Evolutionary conservation across 2,888 invertebrate species (phyloP), one percentile per base, ranked within the genome.

Genomic region (Stenolophus ochropezus): DNA sequence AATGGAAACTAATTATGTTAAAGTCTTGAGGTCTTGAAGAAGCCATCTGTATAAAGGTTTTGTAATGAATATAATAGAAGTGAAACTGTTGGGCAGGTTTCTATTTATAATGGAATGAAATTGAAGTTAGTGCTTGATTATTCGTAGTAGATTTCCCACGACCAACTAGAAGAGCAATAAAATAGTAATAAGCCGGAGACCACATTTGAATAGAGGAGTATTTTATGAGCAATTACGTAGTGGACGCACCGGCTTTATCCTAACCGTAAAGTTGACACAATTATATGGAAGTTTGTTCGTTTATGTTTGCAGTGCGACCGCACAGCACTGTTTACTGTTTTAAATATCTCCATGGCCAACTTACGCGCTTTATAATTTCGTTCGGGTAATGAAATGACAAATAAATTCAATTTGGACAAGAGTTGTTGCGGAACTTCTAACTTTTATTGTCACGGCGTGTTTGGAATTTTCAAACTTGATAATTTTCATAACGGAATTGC

Each of bases 241-340:
- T 42, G 33, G 33, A 8, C 33, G 33, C 33, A 8, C 6, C 33
- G 8, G 47, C 27, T 73, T 27, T 49, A 73, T 73, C 47, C 21
- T 49, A 47, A 14, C 73, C 49, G 6, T 73, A 73, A 73, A 73
- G 16, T 21, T 47, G 20, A 73, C 73, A 49, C 49, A 73, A 73
- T 49, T 73, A 73, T 73, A 73, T 49, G 11, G 21, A 73, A 73
- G 47, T 73, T 73, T 73, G 73, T 73, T 73, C 73, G 6, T 73
- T 49, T 47, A 73, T 73, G 73, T 73, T 73, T 73, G 73, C 11
- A 8, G 21, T 21, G 18, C 16, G 27, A 71, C 33, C 21, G 18
- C 6, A 49, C 14, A 33, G 21, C 21, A 4, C 14, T 49, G 49
- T 49, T 49, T 49, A 20, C 73, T 73, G 49, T 49, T 73, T 73